These are phyloP conservation scores for Mamestra configurata DNA, from an alignment of 1,140 invertebrate species.

Conservation along the genomic window DNA sequence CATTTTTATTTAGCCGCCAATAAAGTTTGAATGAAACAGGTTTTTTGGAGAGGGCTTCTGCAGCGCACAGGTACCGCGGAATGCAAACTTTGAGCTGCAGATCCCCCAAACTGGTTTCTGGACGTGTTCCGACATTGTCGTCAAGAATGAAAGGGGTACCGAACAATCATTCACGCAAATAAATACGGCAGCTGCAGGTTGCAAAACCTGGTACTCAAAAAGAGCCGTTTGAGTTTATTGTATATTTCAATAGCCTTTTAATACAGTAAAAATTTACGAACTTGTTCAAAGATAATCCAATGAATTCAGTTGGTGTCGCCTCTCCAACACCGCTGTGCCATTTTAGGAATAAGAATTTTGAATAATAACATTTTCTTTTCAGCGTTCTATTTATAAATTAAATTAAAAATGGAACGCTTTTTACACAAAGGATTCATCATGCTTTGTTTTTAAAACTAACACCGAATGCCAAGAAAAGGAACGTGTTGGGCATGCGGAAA, in stretches of 20 bases:
- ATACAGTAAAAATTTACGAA: neutral
- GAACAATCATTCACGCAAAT: conserved; percentile 45
- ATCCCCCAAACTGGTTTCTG: conserved; percentile 68
- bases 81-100: conserved; percentile 79
- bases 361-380: neutral
- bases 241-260: conserved; percentile 20
- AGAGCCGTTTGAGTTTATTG: neutral
- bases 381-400: conserved; percentile 42
- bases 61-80: conserved; percentile 75
- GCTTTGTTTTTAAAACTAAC: conserved; percentile 48
- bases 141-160: conserved; percentile 42
- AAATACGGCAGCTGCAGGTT: conserved; percentile 48
- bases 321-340: conserved; percentile 4
- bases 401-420: conserved; percentile 47
- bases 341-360: conserved; percentile 23
- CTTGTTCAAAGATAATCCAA: conserved; percentile 2
- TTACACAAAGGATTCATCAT: conserved; percentile 24
- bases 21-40: conserved; percentile 58
- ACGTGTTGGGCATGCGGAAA: conserved; percentile 38
- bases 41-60: conserved; percentile 60
- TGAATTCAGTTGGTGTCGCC: neutral
- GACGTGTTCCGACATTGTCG: conserved; percentile 39
- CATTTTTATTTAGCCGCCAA: conserved; percentile 43
- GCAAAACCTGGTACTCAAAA: conserved; percentile 43
- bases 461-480: conserved; percentile 53